These are phyloP conservation scores for Apodemia duryi DNA, from an alignment of 2,888 invertebrate genomes.

Conservation along the genomic window DNA sequence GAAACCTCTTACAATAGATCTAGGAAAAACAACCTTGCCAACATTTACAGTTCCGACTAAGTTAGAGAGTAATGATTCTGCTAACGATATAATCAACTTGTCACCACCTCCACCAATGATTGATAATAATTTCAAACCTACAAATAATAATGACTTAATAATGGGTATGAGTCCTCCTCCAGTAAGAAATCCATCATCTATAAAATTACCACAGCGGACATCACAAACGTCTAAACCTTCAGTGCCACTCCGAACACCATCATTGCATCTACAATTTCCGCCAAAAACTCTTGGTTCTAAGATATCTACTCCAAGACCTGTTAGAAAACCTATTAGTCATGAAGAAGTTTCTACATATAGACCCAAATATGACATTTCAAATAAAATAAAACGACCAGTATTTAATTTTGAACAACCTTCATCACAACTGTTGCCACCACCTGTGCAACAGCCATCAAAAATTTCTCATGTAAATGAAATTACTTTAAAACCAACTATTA, in stretches of 20 bases:
- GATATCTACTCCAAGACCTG: slow-evolving; percentile 49
- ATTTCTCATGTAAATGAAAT: slow-evolving; percentile 31
- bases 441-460: slow-evolving; percentile 45
- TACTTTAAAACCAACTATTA: neutral
- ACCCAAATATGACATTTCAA: slow-evolving; percentile 59
- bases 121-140: slow-evolving; percentile 64
- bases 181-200: slow-evolving; percentile 49
- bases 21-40: slow-evolving; percentile 52
- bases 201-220: slow-evolving; percentile 47
- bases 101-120: slow-evolving; percentile 72
- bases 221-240: slow-evolving; percentile 52
- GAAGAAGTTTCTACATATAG: slow-evolving; percentile 69
- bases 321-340: slow-evolving; percentile 52
- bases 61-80: slow-evolving; percentile 49
- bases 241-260: slow-evolving; percentile 52
- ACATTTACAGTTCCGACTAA: slow-evolving; percentile 53
- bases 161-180: slow-evolving; percentile 79
- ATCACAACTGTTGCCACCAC: slow-evolving; percentile 61
- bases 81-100: slow-evolving; percentile 67
- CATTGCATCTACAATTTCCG: slow-evolving; percentile 57
- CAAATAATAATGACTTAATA: slow-evolving; percentile 70
- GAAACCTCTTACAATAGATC: slow-evolving; percentile 62
- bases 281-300: slow-evolving; percentile 54
- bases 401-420: slow-evolving; percentile 61
- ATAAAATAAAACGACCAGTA: slow-evolving; percentile 58